These are phyloP conservation scores for Sternotherus odoratus DNA, from an alignment of 2,797 vertebrate genomes.

Conservation along the genomic window DNA sequence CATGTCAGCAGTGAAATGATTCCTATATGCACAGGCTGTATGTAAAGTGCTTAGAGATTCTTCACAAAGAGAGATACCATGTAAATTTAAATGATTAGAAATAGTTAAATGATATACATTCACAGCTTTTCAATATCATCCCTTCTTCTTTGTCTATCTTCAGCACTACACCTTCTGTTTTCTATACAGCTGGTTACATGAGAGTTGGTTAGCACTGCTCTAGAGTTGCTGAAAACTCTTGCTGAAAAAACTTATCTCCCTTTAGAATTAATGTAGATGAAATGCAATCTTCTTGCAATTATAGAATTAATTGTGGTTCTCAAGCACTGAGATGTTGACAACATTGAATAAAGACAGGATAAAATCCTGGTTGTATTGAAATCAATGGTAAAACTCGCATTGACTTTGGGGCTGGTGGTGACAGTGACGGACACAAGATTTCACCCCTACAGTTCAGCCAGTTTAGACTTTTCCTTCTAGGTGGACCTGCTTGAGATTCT, in stretches of 20 bases:
- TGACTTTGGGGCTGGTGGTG: background rate
- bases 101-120: background rate
- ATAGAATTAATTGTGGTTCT: background rate
- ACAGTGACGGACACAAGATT: background rate
- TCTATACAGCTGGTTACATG: background rate
- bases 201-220: background rate
- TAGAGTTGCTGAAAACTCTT: background rate
- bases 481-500: background rate
- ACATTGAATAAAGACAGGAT: background rate
- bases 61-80: background rate
- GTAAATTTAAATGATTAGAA: background rate
- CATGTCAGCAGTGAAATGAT: accelerated
- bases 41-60: background rate
- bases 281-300: background rate
- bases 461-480: background rate
- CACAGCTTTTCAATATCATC: background rate
- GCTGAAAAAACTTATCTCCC: background rate
- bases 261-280: background rate
- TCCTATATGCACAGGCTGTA: background rate
- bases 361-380: background rate
- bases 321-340: background rate
- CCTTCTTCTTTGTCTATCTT: background rate
- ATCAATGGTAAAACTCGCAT: background rate
- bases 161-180: background rate
- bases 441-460: background rate